phyloP scores from a whole-genome alignment of 2,888 invertebrate genomes.

The Nezara viridula region DNA sequence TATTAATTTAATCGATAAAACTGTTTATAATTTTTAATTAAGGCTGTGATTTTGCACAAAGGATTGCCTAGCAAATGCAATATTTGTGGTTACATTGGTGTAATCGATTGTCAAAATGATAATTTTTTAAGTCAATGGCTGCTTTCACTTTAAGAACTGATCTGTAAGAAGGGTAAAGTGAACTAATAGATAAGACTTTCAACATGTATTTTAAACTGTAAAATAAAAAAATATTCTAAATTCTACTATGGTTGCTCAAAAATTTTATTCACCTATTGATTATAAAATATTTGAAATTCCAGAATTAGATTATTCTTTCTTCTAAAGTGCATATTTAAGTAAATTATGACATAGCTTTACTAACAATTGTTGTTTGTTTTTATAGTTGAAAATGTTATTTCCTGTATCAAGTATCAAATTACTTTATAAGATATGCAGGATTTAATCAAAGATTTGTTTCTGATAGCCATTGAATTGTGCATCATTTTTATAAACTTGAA shows the following conservation, averaged over 20 bases:
- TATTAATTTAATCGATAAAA: not conserved
- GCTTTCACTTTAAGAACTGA: not conserved
- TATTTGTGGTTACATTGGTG: not conserved
- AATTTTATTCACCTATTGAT: not conserved
- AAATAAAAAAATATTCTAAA: not conserved
- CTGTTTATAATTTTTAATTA: not conserved
- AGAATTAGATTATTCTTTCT: not conserved
- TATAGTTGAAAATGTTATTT: not conserved
- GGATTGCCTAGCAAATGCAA: not conserved
- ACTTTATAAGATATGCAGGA: not conserved
- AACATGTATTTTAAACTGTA: not conserved
- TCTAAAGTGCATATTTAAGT: not conserved
- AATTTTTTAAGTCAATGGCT: not conserved
- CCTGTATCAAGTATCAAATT: not conserved
- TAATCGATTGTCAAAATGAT: not conserved
- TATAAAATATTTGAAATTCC: not conserved
- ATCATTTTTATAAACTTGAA: constrained; percentile 8
- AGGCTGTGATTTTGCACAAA: constrained; percentile 48
- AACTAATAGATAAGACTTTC: not conserved
- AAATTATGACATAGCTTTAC: not conserved
- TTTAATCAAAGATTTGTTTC: not conserved
- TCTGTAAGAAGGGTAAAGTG: not conserved
- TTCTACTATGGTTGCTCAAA: not conserved
- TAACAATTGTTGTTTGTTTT: not conserved
- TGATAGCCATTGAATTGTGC: not conserved